phyloP scores from a whole-genome alignment of 2,113 vertebrate species.

The Petromus typicus region DNA sequence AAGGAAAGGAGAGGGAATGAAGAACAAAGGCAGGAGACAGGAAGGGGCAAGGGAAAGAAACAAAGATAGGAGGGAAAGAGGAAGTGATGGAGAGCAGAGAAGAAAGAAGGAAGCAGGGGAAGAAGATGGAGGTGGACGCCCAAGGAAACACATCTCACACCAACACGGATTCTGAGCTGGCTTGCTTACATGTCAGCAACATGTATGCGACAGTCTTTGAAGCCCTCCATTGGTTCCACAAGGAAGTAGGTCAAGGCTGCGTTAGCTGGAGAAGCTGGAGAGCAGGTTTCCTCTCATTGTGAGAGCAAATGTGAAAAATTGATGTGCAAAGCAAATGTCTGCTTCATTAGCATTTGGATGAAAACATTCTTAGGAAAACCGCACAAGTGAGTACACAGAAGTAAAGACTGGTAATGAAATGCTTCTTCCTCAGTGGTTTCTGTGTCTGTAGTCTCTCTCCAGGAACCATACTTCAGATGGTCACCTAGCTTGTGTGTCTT shows the following conservation, averaged over 20 bases:
- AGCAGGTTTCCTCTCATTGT: slow-evolving; percentile 81
- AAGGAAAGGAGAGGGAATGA: neutral
- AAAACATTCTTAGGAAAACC: slow-evolving; percentile 75
- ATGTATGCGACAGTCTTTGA: slow-evolving; percentile 59
- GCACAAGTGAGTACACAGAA: slow-evolving; percentile 45
- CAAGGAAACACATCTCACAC: neutral
- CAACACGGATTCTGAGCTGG: neutral
- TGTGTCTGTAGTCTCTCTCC: neutral
- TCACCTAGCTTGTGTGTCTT: neutral
- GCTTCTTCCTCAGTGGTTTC: neutral
- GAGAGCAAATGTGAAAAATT: slow-evolving; percentile 86
- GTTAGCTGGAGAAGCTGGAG: slow-evolving; percentile 79
- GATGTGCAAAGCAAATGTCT: slow-evolving; percentile 84
- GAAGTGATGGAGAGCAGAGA: neutral
- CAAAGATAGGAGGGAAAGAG: neutral
- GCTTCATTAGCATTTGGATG: slow-evolving; percentile 84
- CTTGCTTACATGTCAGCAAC: slow-evolving; percentile 74
- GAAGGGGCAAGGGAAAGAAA: too few relatives aligned
- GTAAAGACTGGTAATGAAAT: slow-evolving; percentile 34
- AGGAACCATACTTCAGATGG: neutral
- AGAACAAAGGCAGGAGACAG: accelerated
- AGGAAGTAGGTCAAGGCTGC: slow-evolving; percentile 86
- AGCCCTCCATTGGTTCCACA: slow-evolving; percentile 82
- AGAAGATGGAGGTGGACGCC: neutral
- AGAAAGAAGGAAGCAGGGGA: accelerated